Percentiles rank a stretch among this genome's conserved stretches.
phyloP scores from a whole-genome alignment of 1,140 invertebrate genomes.

The Achroia grisella region DNA sequence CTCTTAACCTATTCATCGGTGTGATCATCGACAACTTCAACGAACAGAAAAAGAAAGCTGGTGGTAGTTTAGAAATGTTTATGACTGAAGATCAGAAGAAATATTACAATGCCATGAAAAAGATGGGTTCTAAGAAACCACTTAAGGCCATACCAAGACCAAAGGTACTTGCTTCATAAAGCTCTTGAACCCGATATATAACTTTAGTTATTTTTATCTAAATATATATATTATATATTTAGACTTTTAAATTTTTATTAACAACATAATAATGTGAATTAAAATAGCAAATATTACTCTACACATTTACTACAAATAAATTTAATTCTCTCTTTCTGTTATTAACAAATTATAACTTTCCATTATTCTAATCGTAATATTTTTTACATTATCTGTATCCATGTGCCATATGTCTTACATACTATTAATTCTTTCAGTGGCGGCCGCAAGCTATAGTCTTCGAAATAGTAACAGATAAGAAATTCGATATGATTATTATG shows the following conservation, averaged over 20 bases:
- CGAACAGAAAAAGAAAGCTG: slow-evolving; percentile 99
- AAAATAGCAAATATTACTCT: no score
- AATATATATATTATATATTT: no score
- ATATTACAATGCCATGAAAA: slow-evolving; percentile 99
- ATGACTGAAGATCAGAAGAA: slow-evolving; percentile 99
- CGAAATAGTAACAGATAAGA: slow-evolving; percentile 97
- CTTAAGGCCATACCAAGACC: slow-evolving; percentile 98
- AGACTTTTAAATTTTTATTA: no score
- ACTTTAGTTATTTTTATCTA: no score
- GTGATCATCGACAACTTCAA: slow-evolving; percentile 99
- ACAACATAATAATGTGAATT: no score
- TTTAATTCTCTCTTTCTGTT: no score
- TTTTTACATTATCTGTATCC: no score
- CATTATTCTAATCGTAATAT: no score
- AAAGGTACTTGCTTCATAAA: no score
- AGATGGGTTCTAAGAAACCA: slow-evolving; percentile 98
- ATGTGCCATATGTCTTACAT: no score
- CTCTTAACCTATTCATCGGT: slow-evolving; percentile 97
- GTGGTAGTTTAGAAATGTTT: slow-evolving; percentile 98
- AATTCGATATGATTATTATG: slow-evolving; percentile 99
- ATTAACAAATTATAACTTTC: no score
- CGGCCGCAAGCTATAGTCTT: slow-evolving; percentile 96
- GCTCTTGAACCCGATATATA: neutral
- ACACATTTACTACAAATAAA: no score
- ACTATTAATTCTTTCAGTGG: slow-evolving; percentile 82